Percentiles rank a stretch among this genome's conserved stretches.
Conservation (phyloP, 2,113 vertebrate species). For the Macrotis lagotis region DNA sequence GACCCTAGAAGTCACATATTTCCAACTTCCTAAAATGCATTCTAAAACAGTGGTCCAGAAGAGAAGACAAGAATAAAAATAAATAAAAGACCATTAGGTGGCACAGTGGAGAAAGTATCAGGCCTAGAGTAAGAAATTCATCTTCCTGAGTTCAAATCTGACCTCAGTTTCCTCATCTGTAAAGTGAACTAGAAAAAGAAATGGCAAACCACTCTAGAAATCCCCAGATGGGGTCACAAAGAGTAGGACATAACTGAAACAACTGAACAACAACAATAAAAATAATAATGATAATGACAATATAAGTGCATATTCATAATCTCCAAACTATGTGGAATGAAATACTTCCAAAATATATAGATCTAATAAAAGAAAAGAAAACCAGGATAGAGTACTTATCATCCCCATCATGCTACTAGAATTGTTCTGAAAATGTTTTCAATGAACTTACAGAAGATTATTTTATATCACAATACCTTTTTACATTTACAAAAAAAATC, state of each 20-base stretch:
- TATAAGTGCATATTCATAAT: neutral
- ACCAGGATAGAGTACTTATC: neutral
- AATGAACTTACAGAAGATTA: neutral
- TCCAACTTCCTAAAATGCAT: neutral
- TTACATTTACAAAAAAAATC: neutral
- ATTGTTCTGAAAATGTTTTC: neutral
- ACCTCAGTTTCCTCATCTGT: neutral
- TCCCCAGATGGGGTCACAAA: neutral
- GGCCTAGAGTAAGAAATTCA: neutral
- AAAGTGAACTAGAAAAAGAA: neutral
- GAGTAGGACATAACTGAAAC: neutral
- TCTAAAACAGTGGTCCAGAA: neutral
- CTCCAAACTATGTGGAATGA: neutral
- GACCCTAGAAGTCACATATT: neutral
- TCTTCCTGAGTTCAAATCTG: neutral
- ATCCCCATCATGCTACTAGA: neutral
- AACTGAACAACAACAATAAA: neutral
- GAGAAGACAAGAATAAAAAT: neutral
- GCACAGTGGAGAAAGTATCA: too few relatives aligned
- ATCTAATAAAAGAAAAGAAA: neutral
- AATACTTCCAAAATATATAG: neutral
- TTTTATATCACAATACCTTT: neutral
- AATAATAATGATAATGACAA: neutral
- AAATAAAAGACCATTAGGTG: too few relatives aligned
- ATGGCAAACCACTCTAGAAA: neutral